Evolutionary conservation across 2,113 vertebrate species (phyloP).

Genomic region (Zosterops japonicus): DNA sequence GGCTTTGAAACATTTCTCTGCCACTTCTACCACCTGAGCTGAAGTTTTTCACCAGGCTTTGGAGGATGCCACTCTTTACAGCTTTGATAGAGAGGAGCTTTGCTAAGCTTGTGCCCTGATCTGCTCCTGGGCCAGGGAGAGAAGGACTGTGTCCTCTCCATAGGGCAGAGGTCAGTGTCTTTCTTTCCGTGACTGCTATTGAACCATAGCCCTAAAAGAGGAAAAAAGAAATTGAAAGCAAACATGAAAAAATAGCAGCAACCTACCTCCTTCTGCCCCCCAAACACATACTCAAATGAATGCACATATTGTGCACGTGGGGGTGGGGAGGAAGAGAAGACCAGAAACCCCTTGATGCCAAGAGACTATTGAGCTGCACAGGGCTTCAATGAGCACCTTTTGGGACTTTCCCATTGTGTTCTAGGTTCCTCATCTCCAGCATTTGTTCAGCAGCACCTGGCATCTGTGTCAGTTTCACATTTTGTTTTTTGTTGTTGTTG

Average conservation of each 20-base stretch:
- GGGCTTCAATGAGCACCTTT: neutral
- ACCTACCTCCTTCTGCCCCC: neutral
- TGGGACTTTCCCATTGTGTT: rapidly evolving
- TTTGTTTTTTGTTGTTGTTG: neutral
- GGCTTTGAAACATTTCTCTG: neutral
- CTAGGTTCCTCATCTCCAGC: neutral
- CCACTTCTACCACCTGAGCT: neutral
- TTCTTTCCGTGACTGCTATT: neutral
- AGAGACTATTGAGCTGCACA: neutral
- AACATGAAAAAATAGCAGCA: neutral
- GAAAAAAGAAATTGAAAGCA: neutral
- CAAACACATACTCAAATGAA: neutral
- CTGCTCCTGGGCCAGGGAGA: neutral
- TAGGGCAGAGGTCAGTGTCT: neutral
- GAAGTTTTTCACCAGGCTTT: neutral
- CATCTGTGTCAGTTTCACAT: neutral
- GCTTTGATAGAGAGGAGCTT: neutral
- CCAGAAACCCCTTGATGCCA: neutral
- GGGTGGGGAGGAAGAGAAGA: neutral
- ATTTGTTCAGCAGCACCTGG: conserved; percentile 16
- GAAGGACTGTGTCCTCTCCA: neutral
- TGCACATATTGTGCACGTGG: rapidly evolving
- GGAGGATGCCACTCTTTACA: neutral
- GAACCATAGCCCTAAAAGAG: neutral
- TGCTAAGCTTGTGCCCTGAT: neutral